phyloP scores from a whole-genome alignment of 2,888 invertebrate species.

The Papilio protenor region DNA sequence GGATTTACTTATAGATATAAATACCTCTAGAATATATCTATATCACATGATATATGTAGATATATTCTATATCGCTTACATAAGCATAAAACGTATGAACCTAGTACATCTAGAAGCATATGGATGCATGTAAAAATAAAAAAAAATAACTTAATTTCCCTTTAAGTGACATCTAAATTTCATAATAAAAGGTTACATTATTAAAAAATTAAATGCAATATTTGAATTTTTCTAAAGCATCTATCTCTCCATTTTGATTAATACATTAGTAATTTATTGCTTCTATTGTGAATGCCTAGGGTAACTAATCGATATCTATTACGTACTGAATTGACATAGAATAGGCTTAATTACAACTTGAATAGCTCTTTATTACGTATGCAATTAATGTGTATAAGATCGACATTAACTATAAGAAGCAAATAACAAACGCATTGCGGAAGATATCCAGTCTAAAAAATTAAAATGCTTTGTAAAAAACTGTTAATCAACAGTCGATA shows the following conservation, averaged over 20 bases:
- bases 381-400: conserved; percentile 4
- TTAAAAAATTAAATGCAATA: not conserved
- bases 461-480: not conserved
- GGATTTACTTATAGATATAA: not conserved
- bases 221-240: not conserved
- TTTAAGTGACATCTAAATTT: not conserved
- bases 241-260: not conserved
- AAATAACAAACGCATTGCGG: not conserved
- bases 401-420: not conserved
- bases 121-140: no score
- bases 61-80: no score
- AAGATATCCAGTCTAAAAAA: not conserved
- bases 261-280: not conserved
- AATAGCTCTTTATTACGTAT: not conserved
- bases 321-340: not conserved
- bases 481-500: not conserved
- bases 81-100: not conserved
- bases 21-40: not conserved
- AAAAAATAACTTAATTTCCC: no score
- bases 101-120: not conserved
- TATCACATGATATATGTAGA: no score
- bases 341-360: not conserved
- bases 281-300: not conserved
- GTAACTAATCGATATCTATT: conserved; percentile 2
- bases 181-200: not conserved